These are phyloP conservation scores for Carlito syrichta DNA, from an alignment of 2,113 vertebrate species.

Conservation along the genomic window DNA sequence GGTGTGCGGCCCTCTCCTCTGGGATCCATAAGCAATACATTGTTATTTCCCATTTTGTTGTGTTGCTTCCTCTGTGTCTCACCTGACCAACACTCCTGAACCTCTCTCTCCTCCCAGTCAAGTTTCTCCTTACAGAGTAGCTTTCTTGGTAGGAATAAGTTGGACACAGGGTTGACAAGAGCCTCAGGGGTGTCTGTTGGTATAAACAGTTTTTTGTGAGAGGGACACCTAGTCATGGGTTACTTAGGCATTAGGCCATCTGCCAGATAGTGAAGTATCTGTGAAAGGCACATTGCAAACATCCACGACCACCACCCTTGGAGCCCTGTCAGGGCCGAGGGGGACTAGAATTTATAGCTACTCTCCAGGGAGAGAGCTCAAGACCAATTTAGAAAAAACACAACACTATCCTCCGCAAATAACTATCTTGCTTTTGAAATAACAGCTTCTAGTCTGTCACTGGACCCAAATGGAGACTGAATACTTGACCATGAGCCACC, in stretches of 20 bases:
- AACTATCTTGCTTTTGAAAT: neutral
- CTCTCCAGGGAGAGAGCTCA: neutral
- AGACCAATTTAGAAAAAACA: neutral
- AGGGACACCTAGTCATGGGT: neutral
- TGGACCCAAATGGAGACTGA: neutral
- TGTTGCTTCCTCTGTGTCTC: neutral
- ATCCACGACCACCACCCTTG: neutral
- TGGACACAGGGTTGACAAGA: neutral
- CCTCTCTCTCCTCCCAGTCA: neutral
- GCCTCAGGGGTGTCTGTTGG: neutral
- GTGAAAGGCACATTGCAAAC: neutral
- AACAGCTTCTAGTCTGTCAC: neutral
- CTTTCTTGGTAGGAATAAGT: neutral
- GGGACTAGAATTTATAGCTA: neutral
- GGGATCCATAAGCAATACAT: neutral
- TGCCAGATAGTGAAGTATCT: neutral
- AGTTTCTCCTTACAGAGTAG: too few relatives aligned
- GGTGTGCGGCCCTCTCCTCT: neutral
- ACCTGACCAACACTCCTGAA: neutral
- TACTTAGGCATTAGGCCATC: neutral
- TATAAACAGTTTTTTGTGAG: neutral
- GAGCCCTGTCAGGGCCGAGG: neutral
- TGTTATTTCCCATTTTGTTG: neutral
- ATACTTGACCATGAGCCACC: neutral
- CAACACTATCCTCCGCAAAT: neutral